Evolutionary conservation across 2,797 vertebrate genomes (phyloP), one percentile per base, ranked within the genome.

Genomic region (Myotis daubentonii): DNA sequence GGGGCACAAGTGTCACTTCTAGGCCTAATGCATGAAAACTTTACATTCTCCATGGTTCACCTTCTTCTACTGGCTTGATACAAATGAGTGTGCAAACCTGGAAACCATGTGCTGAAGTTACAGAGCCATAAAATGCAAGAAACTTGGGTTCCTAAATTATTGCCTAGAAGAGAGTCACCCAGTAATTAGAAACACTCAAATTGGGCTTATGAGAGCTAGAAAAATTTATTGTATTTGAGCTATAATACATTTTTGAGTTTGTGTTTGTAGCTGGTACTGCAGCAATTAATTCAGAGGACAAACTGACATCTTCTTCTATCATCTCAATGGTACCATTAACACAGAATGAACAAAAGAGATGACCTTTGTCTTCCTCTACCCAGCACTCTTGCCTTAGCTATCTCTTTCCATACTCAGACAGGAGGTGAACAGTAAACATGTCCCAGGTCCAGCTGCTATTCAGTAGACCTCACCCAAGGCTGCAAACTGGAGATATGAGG

Each of bases 261-360:
- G 25, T 68, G 8, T 85, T 89, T 76, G 33, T 49, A 55, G 9
- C 65, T 79, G 44, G 28, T 74, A n/a, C 51, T 47, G 36, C n/a
- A 8, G 87, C 41, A 33, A 84, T 30, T 74, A 72, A 86, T 75
- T 79, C 81, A 55, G 78, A 94, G 65, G n/a, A 41, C 76, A 95
- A 71, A 33, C 53, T 79, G 89, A 91, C 36, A 70, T 90, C 33
- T 33, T n/a, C 76, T 57, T 79, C 6, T 6, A 16, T 49, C 16
- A 68, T 49, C 70, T 47, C 20, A 16, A 19, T 36, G 17, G 53
- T 44, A 60, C 60, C 51, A 11, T 23, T 16, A 51, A 38, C 5
- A 7, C 30, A 92, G 51, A 41, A 51, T 2, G 5, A 94, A 8
- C 66, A 33, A 60, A 47, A 55, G 72, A 92, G 57, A 79, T 8